Conservation (phyloP, 2,797 vertebrate species). For the Chiloscyllium punctatum region DNA sequence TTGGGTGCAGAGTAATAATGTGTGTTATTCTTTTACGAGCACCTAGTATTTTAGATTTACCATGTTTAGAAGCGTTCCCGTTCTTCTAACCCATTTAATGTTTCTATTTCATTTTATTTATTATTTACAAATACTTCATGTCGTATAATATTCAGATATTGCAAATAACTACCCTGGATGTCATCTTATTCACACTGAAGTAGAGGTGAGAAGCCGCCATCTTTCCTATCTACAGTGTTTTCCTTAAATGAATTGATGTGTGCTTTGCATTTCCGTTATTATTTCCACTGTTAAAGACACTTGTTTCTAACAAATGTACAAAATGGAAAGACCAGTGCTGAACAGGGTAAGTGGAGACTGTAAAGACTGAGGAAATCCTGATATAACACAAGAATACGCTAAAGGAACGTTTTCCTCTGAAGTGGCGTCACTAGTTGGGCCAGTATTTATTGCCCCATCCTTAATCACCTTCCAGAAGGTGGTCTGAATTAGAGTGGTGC, state of each 20-base stretch:
- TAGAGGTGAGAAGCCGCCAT: not conserved
- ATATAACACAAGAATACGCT: not conserved
- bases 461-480: too few species aligned
- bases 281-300: not conserved
- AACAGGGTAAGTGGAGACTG: too few species aligned
- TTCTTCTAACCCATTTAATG: not conserved
- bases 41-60: not conserved
- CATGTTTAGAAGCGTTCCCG: not conserved
- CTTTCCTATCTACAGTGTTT: not conserved
- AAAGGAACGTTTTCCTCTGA: not conserved
- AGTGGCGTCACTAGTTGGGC: too few species aligned
- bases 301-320: not conserved
- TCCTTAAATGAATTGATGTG: not conserved
- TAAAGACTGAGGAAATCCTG: not conserved
- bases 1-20: not conserved
- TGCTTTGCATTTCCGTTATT: not conserved
- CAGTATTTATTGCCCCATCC: too few species aligned
- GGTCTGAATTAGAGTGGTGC: too few species aligned
- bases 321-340: not conserved
- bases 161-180: not conserved
- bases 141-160: not conserved
- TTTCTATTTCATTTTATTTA: not conserved
- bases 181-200: not conserved
- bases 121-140: not conserved
- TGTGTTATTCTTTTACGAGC: not conserved